A percentile compares a stretch with the other conserved stretches of the same genome.
phyloP scores from a whole-genome alignment of 2,113 vertebrate genomes.

The Cyrtonyx montezumae region DNA sequence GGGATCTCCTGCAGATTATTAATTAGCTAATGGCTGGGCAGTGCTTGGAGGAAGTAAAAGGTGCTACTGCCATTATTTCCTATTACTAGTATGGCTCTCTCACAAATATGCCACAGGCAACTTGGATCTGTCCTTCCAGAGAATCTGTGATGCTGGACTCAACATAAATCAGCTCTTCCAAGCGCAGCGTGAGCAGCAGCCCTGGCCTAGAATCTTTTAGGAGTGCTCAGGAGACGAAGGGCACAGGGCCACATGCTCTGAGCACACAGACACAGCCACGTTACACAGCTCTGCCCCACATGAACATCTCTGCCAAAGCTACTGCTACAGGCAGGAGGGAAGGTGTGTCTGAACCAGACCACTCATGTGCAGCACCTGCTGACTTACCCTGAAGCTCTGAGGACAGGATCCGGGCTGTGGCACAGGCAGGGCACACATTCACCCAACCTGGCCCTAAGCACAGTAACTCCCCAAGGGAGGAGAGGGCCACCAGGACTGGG shows the following conservation, averaged over 20 bases:
- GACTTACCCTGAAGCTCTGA: background rate
- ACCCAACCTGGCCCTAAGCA: background rate
- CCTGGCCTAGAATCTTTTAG: background rate
- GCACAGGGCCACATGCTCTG: background rate
- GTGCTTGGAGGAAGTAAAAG: background rate
- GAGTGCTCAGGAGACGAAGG: background rate
- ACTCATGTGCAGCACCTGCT: background rate
- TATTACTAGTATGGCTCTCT: background rate
- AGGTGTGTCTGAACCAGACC: background rate
- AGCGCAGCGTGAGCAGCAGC: background rate
- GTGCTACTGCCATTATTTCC: background rate
- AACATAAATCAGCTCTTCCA: background rate
- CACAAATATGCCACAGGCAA: background rate
- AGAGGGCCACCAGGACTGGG: background rate
- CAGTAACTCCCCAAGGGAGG: background rate
- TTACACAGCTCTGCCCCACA: rapidly evolving
- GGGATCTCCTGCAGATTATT: background rate
- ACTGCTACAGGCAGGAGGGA: background rate
- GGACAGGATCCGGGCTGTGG: background rate
- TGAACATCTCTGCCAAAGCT: background rate
- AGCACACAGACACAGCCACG: background rate
- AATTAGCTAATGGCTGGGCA: background rate
- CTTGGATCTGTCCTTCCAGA: background rate
- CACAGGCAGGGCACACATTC: background rate
- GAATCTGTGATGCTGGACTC: background rate